Conservation (phyloP, 2,797 vertebrate species). For the Erithacus rubecula region DNA sequence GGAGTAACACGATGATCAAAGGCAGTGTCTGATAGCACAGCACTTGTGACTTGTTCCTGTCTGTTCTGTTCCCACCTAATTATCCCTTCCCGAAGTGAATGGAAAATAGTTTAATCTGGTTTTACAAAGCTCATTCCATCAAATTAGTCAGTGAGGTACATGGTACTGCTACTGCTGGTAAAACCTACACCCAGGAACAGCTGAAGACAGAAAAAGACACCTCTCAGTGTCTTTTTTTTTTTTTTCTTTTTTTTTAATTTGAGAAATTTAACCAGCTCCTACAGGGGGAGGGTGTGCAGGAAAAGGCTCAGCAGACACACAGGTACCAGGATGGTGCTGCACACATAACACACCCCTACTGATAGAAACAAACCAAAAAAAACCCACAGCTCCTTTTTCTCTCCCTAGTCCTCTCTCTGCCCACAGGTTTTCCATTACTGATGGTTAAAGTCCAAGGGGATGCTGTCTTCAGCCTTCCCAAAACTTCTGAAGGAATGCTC, state of each 20-base stretch:
- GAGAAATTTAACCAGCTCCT: slow-evolving; percentile 42
- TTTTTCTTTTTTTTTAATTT: slow-evolving; percentile 37
- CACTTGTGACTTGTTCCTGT: slow-evolving; percentile 43
- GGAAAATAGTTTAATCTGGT: slow-evolving; percentile 45
- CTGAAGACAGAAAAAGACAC: slow-evolving; percentile 20
- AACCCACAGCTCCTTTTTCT: fast-evolving
- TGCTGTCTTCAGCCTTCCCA: not conserved
- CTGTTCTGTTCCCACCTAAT: slow-evolving; percentile 65
- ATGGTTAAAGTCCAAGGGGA: not conserved
- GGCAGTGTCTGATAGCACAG: slow-evolving; percentile 34
- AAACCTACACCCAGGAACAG: slow-evolving; percentile 14
- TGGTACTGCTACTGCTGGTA: not conserved
- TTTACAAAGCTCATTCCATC: slow-evolving; percentile 58
- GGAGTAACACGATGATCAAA: slow-evolving; percentile 24
- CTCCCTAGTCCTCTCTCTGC: not conserved
- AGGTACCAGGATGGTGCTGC: not conserved
- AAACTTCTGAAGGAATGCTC: not conserved
- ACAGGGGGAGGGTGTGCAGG: fast-evolving
- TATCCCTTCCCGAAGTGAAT: slow-evolving; percentile 51
- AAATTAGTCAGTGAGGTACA: slow-evolving; percentile 39
- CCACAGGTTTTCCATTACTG: not conserved
- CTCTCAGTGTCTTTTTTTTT: slow-evolving; percentile 3
- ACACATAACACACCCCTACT: not conserved
- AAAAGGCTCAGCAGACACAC: not conserved
- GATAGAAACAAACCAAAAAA: not conserved